These are phyloP conservation scores for Rhea pennata DNA, from an alignment of 2,113 vertebrate genomes.

Conservation along the genomic window DNA sequence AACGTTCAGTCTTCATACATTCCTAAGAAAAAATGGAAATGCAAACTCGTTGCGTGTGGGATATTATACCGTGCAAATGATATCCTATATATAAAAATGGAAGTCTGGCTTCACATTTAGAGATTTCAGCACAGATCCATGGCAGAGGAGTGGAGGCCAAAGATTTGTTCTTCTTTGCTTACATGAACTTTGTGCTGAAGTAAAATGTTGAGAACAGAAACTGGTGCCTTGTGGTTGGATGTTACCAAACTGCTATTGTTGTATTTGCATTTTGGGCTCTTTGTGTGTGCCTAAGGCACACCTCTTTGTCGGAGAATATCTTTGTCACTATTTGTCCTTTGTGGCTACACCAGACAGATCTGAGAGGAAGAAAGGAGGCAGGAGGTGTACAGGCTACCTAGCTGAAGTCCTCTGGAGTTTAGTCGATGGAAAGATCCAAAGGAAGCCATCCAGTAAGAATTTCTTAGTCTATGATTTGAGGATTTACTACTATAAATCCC, in stretches of 20 bases:
- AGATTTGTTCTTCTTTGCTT: neutral
- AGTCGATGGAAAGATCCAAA: neutral
- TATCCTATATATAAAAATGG: neutral
- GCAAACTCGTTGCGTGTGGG: neutral
- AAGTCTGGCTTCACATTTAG: neutral
- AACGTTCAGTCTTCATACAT: neutral
- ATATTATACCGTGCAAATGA: neutral
- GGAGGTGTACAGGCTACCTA: neutral
- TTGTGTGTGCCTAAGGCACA: neutral
- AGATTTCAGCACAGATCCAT: neutral
- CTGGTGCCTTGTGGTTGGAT: neutral
- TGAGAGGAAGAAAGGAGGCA: neutral
- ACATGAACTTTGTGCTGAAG: neutral
- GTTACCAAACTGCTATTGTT: neutral
- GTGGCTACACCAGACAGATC: neutral
- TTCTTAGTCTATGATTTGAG: neutral
- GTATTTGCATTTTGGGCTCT: neutral
- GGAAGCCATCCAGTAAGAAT: neutral
- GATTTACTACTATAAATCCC: neutral
- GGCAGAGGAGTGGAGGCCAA: neutral
- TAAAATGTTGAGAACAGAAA: neutral
- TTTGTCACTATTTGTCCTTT: neutral
- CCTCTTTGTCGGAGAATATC: neutral
- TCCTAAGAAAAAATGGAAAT: neutral
- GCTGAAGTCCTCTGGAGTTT: neutral